Evolutionary conservation across 2,113 vertebrate genomes (phyloP), one percentile per base, ranked within the genome.

Genomic region (Xenopus laevis): DNA sequence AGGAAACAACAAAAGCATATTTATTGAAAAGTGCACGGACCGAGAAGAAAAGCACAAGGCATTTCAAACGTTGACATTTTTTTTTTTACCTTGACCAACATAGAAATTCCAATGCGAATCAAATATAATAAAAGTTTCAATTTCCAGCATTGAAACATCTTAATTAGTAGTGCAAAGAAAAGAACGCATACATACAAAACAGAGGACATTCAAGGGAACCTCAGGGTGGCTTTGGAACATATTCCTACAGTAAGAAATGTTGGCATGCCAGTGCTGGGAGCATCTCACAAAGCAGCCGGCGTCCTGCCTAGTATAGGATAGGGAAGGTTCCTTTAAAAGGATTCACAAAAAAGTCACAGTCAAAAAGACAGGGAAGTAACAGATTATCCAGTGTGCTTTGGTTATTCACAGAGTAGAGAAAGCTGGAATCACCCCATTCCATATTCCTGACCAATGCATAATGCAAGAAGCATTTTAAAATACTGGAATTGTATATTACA

Each of bases 121-220:
- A 85, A 40, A 89, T 86, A 90, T 84, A 91, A 87, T 91, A 87
- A 88, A 87, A 85, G 90, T 92, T 92, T 91, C 91, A 93, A 92
- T 92, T 92, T 87, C 91, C 92, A 92, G 91, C 92, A 92, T 91
- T 93, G 92, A 93, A 92, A 93, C 92, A 81, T 84, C 78, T 71
- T 83, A 80, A 64, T 67, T 78, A 86, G 83, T 89, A 91, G 89
- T 91, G 90, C 91, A 91, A 90, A 87, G 83, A 83, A 82, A 68
- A 79, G 33, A 80, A 83, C 60, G 84, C 82, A 63, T 3, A 86
- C 81, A 84, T 67, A 61, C 63, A 78, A 79, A 85, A 79, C 83
- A 84, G 84, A 78, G 33, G 33, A 40, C 33, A 83, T 81, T 81
- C 68, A 83, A 17, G 13, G 53, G 17, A 68, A 66, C 59, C 13